Evolutionary conservation across 1,140 invertebrate genomes (phyloP), one percentile per base, ranked within the genome.

Genomic region (Diachasmimorpha longicaudata): DNA sequence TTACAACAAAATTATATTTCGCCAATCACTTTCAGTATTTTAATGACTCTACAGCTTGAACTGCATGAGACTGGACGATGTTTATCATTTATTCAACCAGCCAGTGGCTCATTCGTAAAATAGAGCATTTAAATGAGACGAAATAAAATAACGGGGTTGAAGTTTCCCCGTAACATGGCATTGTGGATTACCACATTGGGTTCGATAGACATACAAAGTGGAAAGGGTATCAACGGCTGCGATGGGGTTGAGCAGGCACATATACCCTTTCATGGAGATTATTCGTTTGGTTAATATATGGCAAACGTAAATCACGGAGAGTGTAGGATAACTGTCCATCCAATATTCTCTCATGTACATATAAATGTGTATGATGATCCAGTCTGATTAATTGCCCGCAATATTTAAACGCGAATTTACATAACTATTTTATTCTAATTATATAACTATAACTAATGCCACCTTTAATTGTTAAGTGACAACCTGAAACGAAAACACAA

Each of bases 201-300:
- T 68, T 39, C 21, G 55, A 73, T 37, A 44, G 36, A 39, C 42
- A 74, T 42, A 37, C 37, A 39, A 19, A 46, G 31, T 63, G 73
- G 69, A 67, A 55, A 72, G 72, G 39, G 70, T 67, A 55, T 55
- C 48, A 55, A 55, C 48, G 9, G 13, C 14, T 1, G 19, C 23
- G 67, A 69, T 70, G 71, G 48, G 48, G 14, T 55, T 55, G 58
- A 70, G 69, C 31, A 55, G 36, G 63, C 58, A 36, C 73, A 69
- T 83, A 79, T 79, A 85, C 84, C 86, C 85, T 86, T 86, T 87
- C 84, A 81, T 83, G 83, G n/a, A 85, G 86, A 88, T 88, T 87
- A 88, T 87, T 86, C 86, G 85, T 77, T 79, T 78, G 85, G 79
- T 81, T 88, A 88, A 88, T 88, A 82, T 88, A 88, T 87, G 86